Evolutionary conservation across 2,888 invertebrate species (phyloP).

Genomic region (Bedellia somnulentella): DNA sequence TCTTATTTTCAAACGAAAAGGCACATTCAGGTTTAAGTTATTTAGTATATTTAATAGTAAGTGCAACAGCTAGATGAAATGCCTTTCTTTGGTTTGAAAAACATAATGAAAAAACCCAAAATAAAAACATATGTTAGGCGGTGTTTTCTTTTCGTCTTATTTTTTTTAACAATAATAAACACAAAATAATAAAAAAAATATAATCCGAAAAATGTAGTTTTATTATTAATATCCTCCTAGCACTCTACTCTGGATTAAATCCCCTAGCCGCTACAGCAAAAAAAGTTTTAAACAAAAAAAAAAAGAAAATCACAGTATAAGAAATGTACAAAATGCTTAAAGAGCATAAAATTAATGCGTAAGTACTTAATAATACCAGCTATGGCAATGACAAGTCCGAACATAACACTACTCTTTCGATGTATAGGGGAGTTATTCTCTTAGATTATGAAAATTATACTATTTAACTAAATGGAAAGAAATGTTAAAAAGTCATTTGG

Average conservation of each 20-base stretch:
- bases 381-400: constrained; percentile 54
- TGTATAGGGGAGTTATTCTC: too few relatives aligned
- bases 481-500: too few relatives aligned
- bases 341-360: constrained; percentile 22
- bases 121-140: too few relatives aligned
- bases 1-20: too few relatives aligned
- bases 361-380: constrained; percentile 28
- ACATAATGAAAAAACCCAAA: too few relatives aligned
- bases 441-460: too few relatives aligned
- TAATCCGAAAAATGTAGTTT: too few relatives aligned
- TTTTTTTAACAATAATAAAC: too few relatives aligned
- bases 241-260: constrained; percentile 39
- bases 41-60: constrained; percentile 3
- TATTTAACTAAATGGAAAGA: too few relatives aligned
- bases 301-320: constrained; percentile 46
- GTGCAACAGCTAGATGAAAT: constrained; percentile 19
- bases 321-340: constrained; percentile 19
- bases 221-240: constrained; percentile 31
- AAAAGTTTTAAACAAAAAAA: constrained; percentile 19
- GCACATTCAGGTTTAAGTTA: constrained; percentile 15
- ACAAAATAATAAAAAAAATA: too few relatives aligned
- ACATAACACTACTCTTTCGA: too few relatives aligned
- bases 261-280: constrained; percentile 32
- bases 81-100: constrained; percentile 38
- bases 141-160: too few relatives aligned